phyloP scores from a whole-genome alignment of 2,113 vertebrate genomes.

The Cercopithecus mona region DNA sequence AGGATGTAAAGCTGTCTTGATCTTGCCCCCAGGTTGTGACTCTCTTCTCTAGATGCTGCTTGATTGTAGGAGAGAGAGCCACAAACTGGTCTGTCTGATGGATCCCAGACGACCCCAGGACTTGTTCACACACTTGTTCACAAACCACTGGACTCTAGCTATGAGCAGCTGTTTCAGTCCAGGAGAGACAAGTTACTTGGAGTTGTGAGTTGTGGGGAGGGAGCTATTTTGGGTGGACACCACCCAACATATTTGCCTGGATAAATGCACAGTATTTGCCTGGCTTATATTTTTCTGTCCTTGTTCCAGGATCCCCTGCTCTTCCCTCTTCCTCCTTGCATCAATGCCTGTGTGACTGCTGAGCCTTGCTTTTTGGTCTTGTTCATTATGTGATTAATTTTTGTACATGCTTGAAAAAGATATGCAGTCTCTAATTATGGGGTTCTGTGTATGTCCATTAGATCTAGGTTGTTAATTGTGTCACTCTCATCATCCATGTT shows the following conservation, averaged over 20 bases:
- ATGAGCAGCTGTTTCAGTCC: background rate
- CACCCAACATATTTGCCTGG: too few species aligned
- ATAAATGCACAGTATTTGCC: too few species aligned
- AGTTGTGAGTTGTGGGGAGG: background rate
- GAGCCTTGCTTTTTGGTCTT: background rate
- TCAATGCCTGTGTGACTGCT: background rate
- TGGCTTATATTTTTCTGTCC: too few species aligned
- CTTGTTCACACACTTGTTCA: too few species aligned
- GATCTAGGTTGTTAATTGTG: slow-evolving; percentile 34
- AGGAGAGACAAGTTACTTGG: background rate
- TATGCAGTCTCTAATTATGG: background rate
- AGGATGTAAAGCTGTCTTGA: background rate
- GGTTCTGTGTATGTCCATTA: background rate
- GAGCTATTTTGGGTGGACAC: background rate
- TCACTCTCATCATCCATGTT: background rate
- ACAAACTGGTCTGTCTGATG: background rate
- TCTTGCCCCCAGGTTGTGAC: background rate
- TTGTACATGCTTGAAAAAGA: background rate
- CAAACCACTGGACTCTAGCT: background rate
- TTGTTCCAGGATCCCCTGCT: background rate
- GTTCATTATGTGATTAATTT: background rate
- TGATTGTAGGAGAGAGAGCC: background rate
- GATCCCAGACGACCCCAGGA: background rate
- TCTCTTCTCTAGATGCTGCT: background rate
- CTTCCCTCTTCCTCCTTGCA: background rate